A percentile compares a stretch with the other conserved stretches of the same genome.
phyloP scores from a whole-genome alignment of 2,113 vertebrate genomes.

The Micromys minutus region DNA sequence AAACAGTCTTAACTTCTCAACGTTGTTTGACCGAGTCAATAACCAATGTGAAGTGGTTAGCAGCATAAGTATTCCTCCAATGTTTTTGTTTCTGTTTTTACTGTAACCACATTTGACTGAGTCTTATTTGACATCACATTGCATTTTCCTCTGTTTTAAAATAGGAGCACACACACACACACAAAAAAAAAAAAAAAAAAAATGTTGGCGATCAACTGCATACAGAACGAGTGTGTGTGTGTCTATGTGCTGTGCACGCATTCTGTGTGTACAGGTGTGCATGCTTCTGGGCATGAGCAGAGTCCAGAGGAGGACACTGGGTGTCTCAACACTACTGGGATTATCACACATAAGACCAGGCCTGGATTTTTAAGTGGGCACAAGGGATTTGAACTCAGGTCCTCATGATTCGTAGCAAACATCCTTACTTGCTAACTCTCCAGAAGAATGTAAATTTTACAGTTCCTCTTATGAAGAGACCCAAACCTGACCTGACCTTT shows the following conservation, averaged over 20 bases:
- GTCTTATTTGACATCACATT: neutral
- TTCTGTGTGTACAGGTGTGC: neutral
- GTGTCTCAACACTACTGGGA: no score
- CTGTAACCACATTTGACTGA: neutral
- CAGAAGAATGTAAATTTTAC: neutral
- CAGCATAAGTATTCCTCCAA: neutral
- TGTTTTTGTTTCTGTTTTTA: neutral
- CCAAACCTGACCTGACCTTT: neutral
- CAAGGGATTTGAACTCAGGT: neutral
- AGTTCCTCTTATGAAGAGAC: neutral
- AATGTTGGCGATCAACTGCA: neutral
- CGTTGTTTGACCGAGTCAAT: neutral
- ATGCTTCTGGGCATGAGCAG: neutral
- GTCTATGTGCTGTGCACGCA: neutral
- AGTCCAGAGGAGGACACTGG: neutral
- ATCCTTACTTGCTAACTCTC: neutral
- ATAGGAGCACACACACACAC: neutral
- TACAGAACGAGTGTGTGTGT: neutral
- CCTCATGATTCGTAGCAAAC: neutral
- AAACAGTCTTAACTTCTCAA: neutral
- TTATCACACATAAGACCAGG: neutral
- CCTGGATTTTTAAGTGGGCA: neutral
- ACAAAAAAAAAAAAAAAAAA: neutral
- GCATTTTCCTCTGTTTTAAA: constrained; percentile 14
- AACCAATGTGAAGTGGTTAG: neutral